phyloP scores from a whole-genome alignment of 2,888 invertebrate species.

The Idaea dimidiata region DNA sequence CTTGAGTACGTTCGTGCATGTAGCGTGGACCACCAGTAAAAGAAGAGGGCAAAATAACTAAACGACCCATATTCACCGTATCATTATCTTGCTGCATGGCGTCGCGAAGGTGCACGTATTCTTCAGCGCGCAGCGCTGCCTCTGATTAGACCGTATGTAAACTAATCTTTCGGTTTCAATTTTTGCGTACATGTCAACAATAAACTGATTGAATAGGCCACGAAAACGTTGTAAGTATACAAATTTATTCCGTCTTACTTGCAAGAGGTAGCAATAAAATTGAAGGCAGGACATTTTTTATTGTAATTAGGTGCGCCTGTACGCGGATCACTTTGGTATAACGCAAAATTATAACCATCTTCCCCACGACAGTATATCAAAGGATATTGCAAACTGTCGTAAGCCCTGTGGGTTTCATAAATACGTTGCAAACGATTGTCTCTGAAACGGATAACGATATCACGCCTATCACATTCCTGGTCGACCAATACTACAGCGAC shows the following conservation, averaged over 20 bases:
- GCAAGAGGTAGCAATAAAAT: too few relatives aligned
- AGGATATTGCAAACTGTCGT: too few relatives aligned
- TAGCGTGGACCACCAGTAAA: slow-evolving; percentile 37
- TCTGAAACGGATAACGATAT: slow-evolving; percentile 40
- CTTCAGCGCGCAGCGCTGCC: slow-evolving; percentile 15
- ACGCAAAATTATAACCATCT: too few relatives aligned
- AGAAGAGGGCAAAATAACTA: slow-evolving; percentile 37
- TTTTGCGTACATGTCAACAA: slow-evolving; percentile 23
- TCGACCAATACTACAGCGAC: slow-evolving; percentile 35
- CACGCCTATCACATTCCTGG: slow-evolving; percentile 29
- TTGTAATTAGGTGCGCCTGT: too few relatives aligned
- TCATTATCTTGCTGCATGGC: slow-evolving; percentile 17
- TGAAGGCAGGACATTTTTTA: too few relatives aligned
- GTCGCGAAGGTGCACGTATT: slow-evolving; percentile 19
- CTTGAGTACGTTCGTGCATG: slow-evolving; percentile 37
- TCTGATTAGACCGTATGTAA: slow-evolving; percentile 36
- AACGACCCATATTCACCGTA: slow-evolving; percentile 11
- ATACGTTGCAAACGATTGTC: slow-evolving; percentile 33
- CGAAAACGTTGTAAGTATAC: slow-evolving; percentile 34
- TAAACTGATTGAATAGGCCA: slow-evolving; percentile 23
- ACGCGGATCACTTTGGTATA: too few relatives aligned
- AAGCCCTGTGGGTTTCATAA: slow-evolving; percentile 31
- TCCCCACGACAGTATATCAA: too few relatives aligned
- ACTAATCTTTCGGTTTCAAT: slow-evolving; percentile 39
- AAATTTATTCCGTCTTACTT: slow-evolving; percentile 14